A percentile compares a stretch with the other conserved stretches of the same genome.
Conservation (phyloP, 2,888 invertebrate species). For the Perdita meconis region DNA sequence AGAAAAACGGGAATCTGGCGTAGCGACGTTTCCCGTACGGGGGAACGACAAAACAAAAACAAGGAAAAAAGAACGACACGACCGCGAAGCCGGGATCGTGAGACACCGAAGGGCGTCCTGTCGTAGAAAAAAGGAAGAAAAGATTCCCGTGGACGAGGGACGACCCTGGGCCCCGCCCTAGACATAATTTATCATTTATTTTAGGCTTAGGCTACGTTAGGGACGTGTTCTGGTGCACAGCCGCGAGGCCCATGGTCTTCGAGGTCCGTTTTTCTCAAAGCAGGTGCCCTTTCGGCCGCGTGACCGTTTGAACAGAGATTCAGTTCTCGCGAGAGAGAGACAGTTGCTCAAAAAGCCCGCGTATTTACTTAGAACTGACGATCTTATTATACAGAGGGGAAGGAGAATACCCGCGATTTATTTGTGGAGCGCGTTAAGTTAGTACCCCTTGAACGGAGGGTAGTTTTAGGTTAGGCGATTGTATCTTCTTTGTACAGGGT, state of each 20-base stretch:
- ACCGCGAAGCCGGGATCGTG: constrained; percentile 31
- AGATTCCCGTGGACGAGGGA: constrained; percentile 11
- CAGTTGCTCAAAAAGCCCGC: constrained; percentile 65
- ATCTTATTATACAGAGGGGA: constrained; percentile 33
- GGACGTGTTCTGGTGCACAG: constrained; percentile 56
- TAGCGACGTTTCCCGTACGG: constrained; percentile 37
- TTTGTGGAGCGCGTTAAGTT: too few relatives aligned
- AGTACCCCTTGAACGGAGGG: too few relatives aligned
- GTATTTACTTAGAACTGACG: constrained; percentile 52
- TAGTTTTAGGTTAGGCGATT: too few relatives aligned
- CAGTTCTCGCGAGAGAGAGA: constrained; percentile 43
- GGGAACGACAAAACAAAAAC: constrained; percentile 13
- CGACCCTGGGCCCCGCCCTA: constrained; percentile 53
- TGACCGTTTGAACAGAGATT: constrained; percentile 27
- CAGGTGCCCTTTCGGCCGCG: constrained; percentile 27
- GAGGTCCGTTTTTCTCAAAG: constrained; percentile 13
- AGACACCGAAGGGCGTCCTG: constrained; percentile 35
- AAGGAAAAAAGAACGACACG: constrained; percentile 12
- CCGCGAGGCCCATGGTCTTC: constrained; percentile 37
- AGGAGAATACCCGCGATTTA: too few relatives aligned
- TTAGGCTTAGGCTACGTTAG: constrained; percentile 36
- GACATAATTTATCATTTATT: constrained; percentile 59
- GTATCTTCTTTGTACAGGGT: too few relatives aligned
- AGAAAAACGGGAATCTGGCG: constrained; percentile 39
- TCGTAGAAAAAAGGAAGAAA: constrained; percentile 15